Base-by-base conservation (phyloP, 2,888 invertebrate species). In the Apocheima hispidaria region DNA sequence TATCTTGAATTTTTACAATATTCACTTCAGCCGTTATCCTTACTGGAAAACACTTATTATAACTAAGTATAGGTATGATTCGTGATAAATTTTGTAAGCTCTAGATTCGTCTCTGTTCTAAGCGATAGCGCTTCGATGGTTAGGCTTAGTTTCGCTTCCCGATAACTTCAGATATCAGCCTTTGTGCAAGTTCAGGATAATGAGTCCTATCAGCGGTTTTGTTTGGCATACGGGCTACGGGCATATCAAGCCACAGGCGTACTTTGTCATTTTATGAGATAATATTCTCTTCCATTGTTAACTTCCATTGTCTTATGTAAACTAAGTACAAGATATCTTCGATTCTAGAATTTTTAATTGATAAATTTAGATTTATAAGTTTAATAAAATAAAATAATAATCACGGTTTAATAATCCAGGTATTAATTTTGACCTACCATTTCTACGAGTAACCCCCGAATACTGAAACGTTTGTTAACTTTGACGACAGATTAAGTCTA, bases 101-200 rank as follows among this genome's bases (percentile, higher is more conserved):
- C 41, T 30, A 3, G 7, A 21, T 41, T 2, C 48, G 7, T 7
- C 46, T 16, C 59, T 40, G 46, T 35, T 10, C 12, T 7, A 26
- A 49, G 40, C 18, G 36, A 55, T 63, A 61, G 40, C 59, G 44
- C 44, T 54, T 50, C 51, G 44, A 66, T 62, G 62, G 66, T 62
- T 62, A 60, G 40, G 55, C 63, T 65, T 63, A 60, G 60, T 64
- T 68, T 58, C 49, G 44, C 48, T 52, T 57, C 36, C 33, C 51
- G 54, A 61, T 57, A 62, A 60, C 53, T 66, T 65, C 33, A 20
- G 55, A 51, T 53, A 48, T 40, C 44, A 36, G 50, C 40, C 46
- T 53, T 49, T 59, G 52, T 49, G 26, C 41, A 7, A 60, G 41
- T 54, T 54, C 18, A 36, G 41, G 41, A 41, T 54, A 50, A 53